Evolutionary conservation across 1,140 invertebrate genomes (phyloP), one percentile per base, ranked within the genome.

Genomic region (Diachasma alloeum): DNA sequence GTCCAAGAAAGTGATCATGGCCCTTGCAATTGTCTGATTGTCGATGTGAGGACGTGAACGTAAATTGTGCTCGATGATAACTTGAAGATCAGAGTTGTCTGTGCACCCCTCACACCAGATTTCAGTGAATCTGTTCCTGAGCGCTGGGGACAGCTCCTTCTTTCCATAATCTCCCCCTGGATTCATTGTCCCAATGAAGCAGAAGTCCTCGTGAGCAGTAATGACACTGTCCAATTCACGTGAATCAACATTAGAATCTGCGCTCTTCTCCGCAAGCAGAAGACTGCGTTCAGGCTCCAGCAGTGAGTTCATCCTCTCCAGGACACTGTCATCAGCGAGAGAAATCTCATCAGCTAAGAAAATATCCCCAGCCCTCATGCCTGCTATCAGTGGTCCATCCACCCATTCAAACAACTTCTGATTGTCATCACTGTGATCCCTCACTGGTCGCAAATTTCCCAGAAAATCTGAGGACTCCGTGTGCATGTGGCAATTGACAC

Each of bases 301-400:
- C 39, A 99, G 92, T 22, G 97, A 98, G 91, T 99, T 99, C 15
- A 99, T 88, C 84, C 99, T 91, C 90, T 99, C 99, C 56, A 99
- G 89, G 8, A 99, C 99, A 81, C 98, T 99, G 83, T 99, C 99
- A 87, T 99, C 98, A 0, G 99, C 98, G 46, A 99, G 90, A 3
- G 99, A 99, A 81, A 99, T 99, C 93, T 99, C 99, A 91, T 99
- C 99, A 0, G 98, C 96, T 31, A 99, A 90, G 84, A 99, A 98
- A 77, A 97, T 91, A 69, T 93, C 91, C 0, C 98, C 98, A 17
- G 93, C 89, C 81, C 92, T 91, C 98, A 99, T 99, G 0, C 98
- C 94, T 72, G 93, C 90, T 67, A 99, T 94, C 17, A 99, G 90
- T 5, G 98, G 97, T 15, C 99, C 99, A 89, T 99, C 97, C 0